These are phyloP conservation scores for Tragulus kanchil DNA, from an alignment of 2,113 vertebrate genomes.

Conservation along the genomic window DNA sequence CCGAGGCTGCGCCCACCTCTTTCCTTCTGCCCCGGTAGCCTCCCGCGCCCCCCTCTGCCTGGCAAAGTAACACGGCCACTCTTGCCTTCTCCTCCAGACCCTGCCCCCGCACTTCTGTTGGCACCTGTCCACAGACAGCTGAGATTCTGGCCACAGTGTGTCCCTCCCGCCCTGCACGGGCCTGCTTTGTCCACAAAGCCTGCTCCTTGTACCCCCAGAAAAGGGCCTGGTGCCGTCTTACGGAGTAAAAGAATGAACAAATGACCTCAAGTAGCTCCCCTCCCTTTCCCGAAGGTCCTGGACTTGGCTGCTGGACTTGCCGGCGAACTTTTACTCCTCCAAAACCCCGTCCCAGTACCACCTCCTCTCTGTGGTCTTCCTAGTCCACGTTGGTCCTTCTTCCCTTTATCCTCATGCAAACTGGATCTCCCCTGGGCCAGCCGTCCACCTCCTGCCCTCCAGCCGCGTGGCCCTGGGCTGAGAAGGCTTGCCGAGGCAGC, in stretches of 20 bases:
- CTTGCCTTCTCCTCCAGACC: not conserved
- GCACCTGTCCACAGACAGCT: not conserved
- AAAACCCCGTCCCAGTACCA: too few species aligned
- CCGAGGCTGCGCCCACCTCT: not conserved
- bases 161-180: not conserved
- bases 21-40: not conserved
- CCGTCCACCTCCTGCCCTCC: too few species aligned
- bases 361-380: not conserved
- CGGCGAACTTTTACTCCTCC: not conserved
- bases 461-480: not conserved
- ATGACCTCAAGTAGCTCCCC: not conserved
- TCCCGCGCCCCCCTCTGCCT: not conserved
- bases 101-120: not conserved
- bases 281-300: not conserved
- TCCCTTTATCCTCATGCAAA: not conserved
- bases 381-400: not conserved
- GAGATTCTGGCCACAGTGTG: not conserved
- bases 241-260: not conserved
- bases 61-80: not conserved
- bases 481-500: not conserved
- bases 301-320: not conserved
- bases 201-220: not conserved
- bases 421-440: not conserved
- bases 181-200: accelerated
- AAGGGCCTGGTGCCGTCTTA: not conserved